A percentile compares a stretch with the other conserved stretches of the same genome.
Conservation (phyloP, 2,888 invertebrate species). For the Amitus sp. region DNA sequence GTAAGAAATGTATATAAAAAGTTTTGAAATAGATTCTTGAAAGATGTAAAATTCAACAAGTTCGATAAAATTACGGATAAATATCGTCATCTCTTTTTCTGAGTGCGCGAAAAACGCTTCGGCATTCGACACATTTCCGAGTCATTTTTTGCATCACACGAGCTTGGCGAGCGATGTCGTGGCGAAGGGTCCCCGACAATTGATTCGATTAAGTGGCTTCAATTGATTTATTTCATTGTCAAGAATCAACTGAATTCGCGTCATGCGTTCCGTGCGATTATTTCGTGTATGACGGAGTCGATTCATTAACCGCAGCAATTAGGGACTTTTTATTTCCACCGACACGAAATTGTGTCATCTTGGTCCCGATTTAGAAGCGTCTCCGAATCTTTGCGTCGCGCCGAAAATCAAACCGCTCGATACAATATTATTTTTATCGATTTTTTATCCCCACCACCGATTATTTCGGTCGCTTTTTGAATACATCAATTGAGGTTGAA, state of each 20-base stretch:
- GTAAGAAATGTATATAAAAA: too few species aligned
- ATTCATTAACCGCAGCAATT: not conserved
- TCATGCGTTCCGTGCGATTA: not conserved
- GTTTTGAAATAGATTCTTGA: too few species aligned
- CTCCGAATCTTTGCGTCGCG: too few species aligned
- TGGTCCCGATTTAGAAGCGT: not conserved
- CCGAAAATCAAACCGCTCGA: conserved; percentile 6
- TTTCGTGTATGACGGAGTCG: not conserved
- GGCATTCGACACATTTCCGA: too few species aligned
- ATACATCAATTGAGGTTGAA: too few species aligned
- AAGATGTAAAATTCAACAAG: too few species aligned
- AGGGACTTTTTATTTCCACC: not conserved
- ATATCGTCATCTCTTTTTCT: too few species aligned
- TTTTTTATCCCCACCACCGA: too few species aligned
- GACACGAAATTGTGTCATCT: not conserved
- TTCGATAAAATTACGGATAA: too few species aligned
- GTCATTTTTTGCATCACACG: not conserved
- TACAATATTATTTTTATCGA: conserved; percentile 20
- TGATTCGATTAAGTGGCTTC: conserved; percentile 3
- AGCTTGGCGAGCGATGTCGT: not conserved
- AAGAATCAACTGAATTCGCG: conserved; percentile 2
- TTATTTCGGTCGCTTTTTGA: too few species aligned
- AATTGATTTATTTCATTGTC: conserved; percentile 12
- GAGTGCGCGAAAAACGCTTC: too few species aligned
- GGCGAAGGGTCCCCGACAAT: not conserved